Evolutionary conservation across 2,888 invertebrate genomes (phyloP), one percentile per base, ranked within the genome.

Genomic region (Eulithis prunata): DNA sequence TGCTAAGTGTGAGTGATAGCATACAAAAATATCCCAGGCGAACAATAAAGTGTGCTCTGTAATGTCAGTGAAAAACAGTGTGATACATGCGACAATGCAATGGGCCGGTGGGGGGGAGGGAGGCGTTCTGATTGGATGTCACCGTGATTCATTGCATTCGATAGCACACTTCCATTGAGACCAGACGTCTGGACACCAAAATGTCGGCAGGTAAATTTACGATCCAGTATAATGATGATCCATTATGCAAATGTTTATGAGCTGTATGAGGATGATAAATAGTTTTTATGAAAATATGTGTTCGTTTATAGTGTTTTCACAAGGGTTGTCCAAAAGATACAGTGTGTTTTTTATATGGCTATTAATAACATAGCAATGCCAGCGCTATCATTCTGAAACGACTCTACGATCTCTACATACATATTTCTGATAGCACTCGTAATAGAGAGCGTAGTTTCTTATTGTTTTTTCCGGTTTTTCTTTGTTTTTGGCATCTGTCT

Each of bases 161-260:
- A 79, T 78, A 74, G 69, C 74, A 64, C 77, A 72, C 72, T 77
- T 69, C 78, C 79, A 82, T 75, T 85, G 76, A 82, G 72, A 71
- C 64, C 70, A 69, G 80, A 84, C 79, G 75, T 74, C 72, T 74
- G 66, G 69, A 70, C 74, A 69, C 71, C 82, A 87, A 85, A 78
- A 91, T 91, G 91, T 91, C 91, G 71, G 91, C 91, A 88, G 91
- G 91, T 91, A 87, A 85, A 71, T 74, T 70, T 75, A 73, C 69
- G 53, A 62, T 62, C 61, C 47, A 57, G 57, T 67, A 60, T 60
- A 41, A 41, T 8, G 41, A 41, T 41, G 10, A 41, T 41, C 41
- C 66, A 69, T 65, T 62, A 59, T 54, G 57, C 38, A 58, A 57
- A 56, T 56, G 2, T 65, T 69, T 62, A 64, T 57, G 64, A 64